A percentile compares a stretch with the other conserved stretches of the same genome.
Evolutionary conservation across 1,140 invertebrate genomes (phyloP).

Genomic region (Bradynema listronoti): DNA sequence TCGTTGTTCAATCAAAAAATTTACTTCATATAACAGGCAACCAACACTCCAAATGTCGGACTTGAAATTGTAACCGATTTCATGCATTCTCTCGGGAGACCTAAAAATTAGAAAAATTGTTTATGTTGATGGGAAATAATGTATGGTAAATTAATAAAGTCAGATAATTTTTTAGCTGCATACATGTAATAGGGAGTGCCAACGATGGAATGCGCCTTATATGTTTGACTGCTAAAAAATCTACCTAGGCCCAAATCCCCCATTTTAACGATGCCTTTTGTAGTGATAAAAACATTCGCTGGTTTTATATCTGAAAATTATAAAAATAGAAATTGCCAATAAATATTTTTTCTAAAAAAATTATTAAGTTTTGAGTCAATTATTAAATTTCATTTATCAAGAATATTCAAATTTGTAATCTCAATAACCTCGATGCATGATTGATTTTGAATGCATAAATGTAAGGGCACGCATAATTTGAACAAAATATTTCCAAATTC

Average conservation of each 20-base stretch:
- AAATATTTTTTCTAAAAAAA: neutral
- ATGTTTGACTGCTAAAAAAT: constrained; percentile 61
- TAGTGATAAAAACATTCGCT: constrained; percentile 74
- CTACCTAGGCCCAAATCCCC: constrained; percentile 72
- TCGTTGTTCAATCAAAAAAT: no score
- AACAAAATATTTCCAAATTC: constrained; percentile 74
- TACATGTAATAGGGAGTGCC: constrained; percentile 76
- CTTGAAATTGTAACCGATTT: constrained; percentile 71
- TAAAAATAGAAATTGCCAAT: neutral
- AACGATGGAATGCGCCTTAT: constrained; percentile 63
- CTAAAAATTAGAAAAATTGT: constrained; percentile 14
- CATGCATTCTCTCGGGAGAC: constrained; percentile 71
- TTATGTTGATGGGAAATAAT: no score
- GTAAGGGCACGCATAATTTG: constrained; percentile 65
- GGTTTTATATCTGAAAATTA: neutral
- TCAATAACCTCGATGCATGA: constrained; percentile 67
- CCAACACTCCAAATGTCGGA: constrained; percentile 76
- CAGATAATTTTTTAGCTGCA: neutral
- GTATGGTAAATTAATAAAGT: no score
- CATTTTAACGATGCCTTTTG: constrained; percentile 69
- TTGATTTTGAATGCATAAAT: constrained; percentile 63
- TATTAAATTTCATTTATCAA: neutral
- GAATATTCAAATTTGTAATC: neutral
- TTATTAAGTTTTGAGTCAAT: neutral
- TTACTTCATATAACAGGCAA: constrained; percentile 72